Evolutionary conservation across 1,140 invertebrate species (phyloP).

Genomic region (Artemia franciscana): DNA sequence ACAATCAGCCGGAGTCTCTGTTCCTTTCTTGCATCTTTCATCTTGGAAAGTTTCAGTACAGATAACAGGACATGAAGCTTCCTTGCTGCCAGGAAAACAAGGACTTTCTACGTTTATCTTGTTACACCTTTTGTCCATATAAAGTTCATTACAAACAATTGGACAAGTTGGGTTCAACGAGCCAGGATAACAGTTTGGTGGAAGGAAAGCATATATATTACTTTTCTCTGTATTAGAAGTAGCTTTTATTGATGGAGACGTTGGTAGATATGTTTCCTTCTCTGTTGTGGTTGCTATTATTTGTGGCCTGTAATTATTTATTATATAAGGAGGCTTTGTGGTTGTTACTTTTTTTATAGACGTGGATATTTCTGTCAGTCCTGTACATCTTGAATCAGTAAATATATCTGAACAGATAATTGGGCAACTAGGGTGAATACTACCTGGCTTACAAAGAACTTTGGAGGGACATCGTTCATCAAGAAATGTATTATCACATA

Average conservation of each 20-base stretch:
- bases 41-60: constrained; percentile 11
- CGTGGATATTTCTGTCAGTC: too few relatives aligned
- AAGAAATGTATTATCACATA: neutral
- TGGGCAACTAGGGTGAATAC: constrained; percentile 1
- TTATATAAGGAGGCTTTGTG: neutral
- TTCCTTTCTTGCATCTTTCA: constrained; percentile 11
- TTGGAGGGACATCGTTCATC: neutral
- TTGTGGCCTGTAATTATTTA: neutral
- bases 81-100: constrained; percentile 19
- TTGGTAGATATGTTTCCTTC: neutral
- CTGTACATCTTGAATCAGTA: neutral
- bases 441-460: neutral
- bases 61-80: constrained; percentile 14
- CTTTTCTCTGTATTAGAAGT: too few relatives aligned
- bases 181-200: constrained; percentile 19
- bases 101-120: constrained; percentile 9
- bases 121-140: neutral
- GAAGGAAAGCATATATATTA: too few relatives aligned
- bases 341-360: neutral
- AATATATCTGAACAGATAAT: neutral
- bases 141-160: neutral
- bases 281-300: neutral
- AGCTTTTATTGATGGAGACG: constrained; percentile 1
- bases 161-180: constrained; percentile 24
- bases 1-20: constrained; percentile 13